Percentiles rank a stretch among this genome's conserved stretches.
phyloP scores from a whole-genome alignment of 2,888 invertebrate genomes.

The Pheosia gnoma region DNA sequence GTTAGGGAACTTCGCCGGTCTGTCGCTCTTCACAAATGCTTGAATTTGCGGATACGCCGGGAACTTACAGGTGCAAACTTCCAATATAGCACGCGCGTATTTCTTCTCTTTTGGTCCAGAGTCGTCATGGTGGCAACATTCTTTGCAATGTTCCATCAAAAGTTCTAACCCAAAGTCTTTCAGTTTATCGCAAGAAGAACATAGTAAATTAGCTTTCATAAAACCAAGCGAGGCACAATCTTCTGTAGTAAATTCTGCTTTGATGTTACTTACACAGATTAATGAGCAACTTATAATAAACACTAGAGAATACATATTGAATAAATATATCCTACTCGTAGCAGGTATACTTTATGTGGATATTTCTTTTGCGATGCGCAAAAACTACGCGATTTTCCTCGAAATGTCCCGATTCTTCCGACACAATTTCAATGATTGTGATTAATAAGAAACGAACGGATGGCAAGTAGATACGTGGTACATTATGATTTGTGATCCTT shows the following conservation, averaged over 20 bases:
- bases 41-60: slow-evolving; percentile 99
- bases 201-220: slow-evolving; percentile 92
- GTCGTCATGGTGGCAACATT: slow-evolving; percentile 92
- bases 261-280: slow-evolving; percentile 30
- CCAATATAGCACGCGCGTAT: slow-evolving; percentile 95
- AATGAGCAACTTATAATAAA: slow-evolving; percentile 24
- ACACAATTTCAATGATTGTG: too few species aligned
- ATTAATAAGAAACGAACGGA: too few species aligned
- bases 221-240: slow-evolving; percentile 95
- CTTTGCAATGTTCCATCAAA: slow-evolving; percentile 88
- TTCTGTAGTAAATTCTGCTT: slow-evolving; percentile 87
- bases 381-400: not conserved
- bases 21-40: slow-evolving; percentile 98
- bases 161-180: slow-evolving; percentile 88
- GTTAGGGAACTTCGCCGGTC: slow-evolving; percentile 95
- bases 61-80: slow-evolving; percentile 99
- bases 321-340: not conserved
- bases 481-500: not conserved
- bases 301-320: slow-evolving; percentile 15
- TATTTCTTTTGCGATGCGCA: not conserved
- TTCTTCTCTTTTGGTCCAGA: slow-evolving; percentile 86
- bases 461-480: not conserved
- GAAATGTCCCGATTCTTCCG: not conserved
- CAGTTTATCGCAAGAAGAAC: slow-evolving; percentile 94
- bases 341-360: slow-evolving; percentile 6